Percentiles rank a stretch among this genome's conserved stretches.
Conservation (phyloP, 2,888 invertebrate genomes). For the Hydropsyche betteni region DNA sequence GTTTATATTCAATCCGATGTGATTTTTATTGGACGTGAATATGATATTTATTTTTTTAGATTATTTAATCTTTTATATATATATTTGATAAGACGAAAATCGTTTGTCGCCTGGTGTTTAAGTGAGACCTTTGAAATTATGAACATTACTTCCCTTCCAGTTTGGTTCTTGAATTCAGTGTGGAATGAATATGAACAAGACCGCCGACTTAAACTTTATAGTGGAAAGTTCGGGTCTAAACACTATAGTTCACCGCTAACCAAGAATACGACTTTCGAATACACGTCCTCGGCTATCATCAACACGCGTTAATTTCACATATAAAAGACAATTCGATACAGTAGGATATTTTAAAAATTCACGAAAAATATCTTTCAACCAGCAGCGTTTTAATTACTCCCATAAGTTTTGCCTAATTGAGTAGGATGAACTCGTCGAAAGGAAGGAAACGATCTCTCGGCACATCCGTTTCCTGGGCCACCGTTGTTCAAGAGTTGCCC, state of each 20-base stretch:
- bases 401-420: slow-evolving; percentile 46
- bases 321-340: too few species aligned
- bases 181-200: slow-evolving; percentile 39
- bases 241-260: background rate
- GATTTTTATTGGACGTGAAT: too few species aligned
- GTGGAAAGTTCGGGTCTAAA: slow-evolving; percentile 31
- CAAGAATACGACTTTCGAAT: slow-evolving; percentile 1
- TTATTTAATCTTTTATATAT: background rate
- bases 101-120: slow-evolving; percentile 22
- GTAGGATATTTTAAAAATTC: too few species aligned
- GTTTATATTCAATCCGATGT: too few species aligned
- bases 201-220: slow-evolving; percentile 37
- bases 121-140: slow-evolving; percentile 34
- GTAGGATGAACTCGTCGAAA: slow-evolving; percentile 25
- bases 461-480: slow-evolving; percentile 38
- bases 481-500: slow-evolving; percentile 22
- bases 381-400: slow-evolving; percentile 37
- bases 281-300: background rate
- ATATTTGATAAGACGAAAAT: slow-evolving; percentile 10
- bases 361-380: too few species aligned
- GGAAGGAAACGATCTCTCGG: slow-evolving; percentile 49
- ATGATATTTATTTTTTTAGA: too few species aligned
- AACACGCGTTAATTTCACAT: background rate
- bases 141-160: slow-evolving; percentile 26
- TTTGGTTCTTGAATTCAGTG: slow-evolving; percentile 8